phyloP scores from a whole-genome alignment of 2,888 invertebrate genomes.

The Melanargia galathea region DNA sequence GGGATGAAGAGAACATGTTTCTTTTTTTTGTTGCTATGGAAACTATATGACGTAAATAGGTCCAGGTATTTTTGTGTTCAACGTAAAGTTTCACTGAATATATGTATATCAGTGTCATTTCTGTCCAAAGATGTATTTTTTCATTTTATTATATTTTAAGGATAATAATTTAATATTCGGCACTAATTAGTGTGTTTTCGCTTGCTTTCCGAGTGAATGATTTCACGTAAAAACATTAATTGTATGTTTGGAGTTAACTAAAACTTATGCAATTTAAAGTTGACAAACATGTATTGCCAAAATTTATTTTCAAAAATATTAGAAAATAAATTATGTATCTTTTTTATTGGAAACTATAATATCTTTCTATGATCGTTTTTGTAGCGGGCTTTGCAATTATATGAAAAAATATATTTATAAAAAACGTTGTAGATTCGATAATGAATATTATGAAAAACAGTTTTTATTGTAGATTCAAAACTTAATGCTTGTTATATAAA shows the following conservation, averaged over 20 bases:
- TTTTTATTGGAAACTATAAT: not conserved
- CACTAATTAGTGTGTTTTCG: constrained; percentile 6
- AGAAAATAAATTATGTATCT: too few relatives aligned
- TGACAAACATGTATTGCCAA: not conserved
- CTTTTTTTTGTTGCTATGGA: too few relatives aligned
- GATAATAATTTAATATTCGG: not conserved
- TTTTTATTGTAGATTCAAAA: not conserved
- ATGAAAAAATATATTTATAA: not conserved
- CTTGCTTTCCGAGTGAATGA: constrained; percentile 5
- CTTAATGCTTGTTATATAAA: not conserved
- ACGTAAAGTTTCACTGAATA: not conserved
- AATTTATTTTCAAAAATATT: not conserved
- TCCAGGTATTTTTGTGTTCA: not conserved
- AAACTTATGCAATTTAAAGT: not conserved
- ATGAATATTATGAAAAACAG: not conserved
- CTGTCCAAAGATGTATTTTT: constrained; percentile 19
- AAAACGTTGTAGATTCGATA: not conserved
- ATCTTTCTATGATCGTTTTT: not conserved
- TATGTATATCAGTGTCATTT: not conserved
- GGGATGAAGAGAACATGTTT: too few relatives aligned
- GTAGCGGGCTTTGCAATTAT: constrained; percentile 7
- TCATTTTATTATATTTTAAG: constrained; percentile 2
- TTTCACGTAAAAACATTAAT: not conserved
- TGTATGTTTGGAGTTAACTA: not conserved
- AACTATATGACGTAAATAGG: not conserved